phyloP scores from a whole-genome alignment of 1,140 invertebrate genomes.

The Plectus sambesii region DNA sequence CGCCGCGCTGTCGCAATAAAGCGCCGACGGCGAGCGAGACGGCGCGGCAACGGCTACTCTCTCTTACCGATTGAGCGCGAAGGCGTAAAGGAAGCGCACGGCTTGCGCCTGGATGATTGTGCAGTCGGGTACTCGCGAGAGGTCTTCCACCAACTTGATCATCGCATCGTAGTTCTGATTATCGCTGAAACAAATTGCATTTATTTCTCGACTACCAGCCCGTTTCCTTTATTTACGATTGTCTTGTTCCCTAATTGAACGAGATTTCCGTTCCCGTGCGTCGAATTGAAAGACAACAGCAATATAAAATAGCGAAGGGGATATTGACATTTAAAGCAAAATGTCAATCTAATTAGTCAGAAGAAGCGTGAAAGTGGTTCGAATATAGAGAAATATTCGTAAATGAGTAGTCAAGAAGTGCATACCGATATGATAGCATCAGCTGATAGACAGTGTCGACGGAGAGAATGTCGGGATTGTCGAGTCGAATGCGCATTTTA shows the following conservation, averaged over 20 bases:
- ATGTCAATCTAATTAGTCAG: no score
- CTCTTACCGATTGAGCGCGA: conserved; percentile 76
- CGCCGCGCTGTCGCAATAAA: no score
- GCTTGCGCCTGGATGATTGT: conserved; percentile 76
- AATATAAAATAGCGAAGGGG: no score
- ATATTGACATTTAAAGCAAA: no score
- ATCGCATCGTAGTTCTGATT: conserved; percentile 87
- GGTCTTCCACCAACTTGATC: conserved; percentile 88
- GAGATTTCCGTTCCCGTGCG: no score
- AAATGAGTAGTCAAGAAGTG: no score
- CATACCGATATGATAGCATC: conserved; percentile 29
- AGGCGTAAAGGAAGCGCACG: conserved; percentile 85
- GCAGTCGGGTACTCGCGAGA: conserved; percentile 79
- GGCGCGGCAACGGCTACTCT: conserved; percentile 15
- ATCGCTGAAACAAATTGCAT: conserved; percentile 42
- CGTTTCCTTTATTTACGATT: no score
- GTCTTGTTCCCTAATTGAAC: no score
- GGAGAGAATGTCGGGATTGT: conserved; percentile 90
- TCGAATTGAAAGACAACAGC: no score
- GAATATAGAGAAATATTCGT: no score
- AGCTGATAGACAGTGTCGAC: conserved; percentile 50
- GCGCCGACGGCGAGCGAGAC: background rate
- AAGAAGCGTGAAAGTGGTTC: no score
- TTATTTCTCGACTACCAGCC: no score
- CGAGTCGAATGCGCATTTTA: conserved; percentile 77